A percentile compares a stretch with the other conserved stretches of the same genome.
These are phyloP conservation scores for Eira barbara DNA, from an alignment of 2,113 vertebrate species.

Conservation along the genomic window DNA sequence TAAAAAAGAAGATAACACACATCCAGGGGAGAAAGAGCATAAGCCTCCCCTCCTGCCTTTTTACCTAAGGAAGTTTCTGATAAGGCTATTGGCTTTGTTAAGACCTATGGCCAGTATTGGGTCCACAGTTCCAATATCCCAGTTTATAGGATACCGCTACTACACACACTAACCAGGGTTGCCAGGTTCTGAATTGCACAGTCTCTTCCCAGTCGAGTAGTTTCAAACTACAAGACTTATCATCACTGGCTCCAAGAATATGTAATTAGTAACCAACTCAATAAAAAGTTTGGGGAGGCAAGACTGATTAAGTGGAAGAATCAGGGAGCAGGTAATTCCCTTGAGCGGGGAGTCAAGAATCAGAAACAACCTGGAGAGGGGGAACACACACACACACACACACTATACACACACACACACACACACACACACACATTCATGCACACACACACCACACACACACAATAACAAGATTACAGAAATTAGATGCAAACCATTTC, in stretches of 20 bases:
- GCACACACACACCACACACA: neutral
- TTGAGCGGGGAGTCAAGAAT: neutral
- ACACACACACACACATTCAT: neutral
- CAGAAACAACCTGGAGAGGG: neutral
- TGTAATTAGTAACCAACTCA: neutral
- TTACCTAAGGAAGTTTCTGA: neutral
- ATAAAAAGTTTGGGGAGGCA: neutral
- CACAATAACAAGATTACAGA: neutral
- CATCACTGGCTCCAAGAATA: neutral
- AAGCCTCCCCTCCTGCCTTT: neutral
- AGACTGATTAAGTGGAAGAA: neutral
- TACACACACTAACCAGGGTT: neutral
- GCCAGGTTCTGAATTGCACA: neutral
- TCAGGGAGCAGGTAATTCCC: neutral
- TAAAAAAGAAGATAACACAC: neutral
- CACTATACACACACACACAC: neutral
- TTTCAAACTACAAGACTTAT: neutral
- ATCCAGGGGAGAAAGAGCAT: neutral
- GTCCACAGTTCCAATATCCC: neutral
- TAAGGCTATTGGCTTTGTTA: neutral
- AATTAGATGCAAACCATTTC: neutral
- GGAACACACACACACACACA: neutral
- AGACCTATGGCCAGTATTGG: neutral
- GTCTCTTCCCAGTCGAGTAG: neutral
- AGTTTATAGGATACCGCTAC: neutral